Evolutionary conservation across 2,888 invertebrate species (phyloP), one percentile per base, ranked within the genome.

Genomic region (Megaustenia siamemsis): DNA sequence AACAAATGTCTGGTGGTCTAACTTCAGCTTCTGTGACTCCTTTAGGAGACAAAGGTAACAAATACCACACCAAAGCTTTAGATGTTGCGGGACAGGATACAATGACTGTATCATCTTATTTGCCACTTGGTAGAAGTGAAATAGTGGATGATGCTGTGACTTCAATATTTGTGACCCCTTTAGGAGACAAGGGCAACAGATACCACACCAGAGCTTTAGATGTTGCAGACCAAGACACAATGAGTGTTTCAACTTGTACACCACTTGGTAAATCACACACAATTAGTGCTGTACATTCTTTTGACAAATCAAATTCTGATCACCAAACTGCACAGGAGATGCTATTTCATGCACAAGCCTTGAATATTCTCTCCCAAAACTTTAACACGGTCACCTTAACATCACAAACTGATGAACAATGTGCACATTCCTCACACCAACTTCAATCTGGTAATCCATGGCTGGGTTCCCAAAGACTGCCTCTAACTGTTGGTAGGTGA

Each of bases 41-140:
- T 69, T 53, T 69, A n/a, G 83, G 83, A 68, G 83, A 56, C 32
- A 53, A 49, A 77, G 85, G 85, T 0, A 84, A 85, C 21, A 53
- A 32, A 15, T 75, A 76, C 18, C 79, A 76, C 69, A 80, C 80
- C n/a, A 43, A 82, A 78, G 69, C 63, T 15, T 49, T 86, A n/a
- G 82, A 86, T 84, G 71, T 84, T 32, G 49, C 77, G 10, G 77
- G 69, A 49, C 49, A 60, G 43, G 84, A 84, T 73, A 63, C 45
- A 4, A 79, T 84, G 63, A n/a, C 38, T 4, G n/a, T 78, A 76
- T 35, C 83, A n/a, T 69, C 83, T 5, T 77, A 43, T 21, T 40
- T 53, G 18, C 77, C 63, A 45, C 69, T 77, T 18, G 78, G 77
- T 69, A 15, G 21, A 4, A 38, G 4, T 32, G 66, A 63, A 66